A percentile compares a stretch with the other conserved stretches of the same genome.
phyloP scores from a whole-genome alignment of 2,113 vertebrate genomes.

The Takifugu flavidus region DNA sequence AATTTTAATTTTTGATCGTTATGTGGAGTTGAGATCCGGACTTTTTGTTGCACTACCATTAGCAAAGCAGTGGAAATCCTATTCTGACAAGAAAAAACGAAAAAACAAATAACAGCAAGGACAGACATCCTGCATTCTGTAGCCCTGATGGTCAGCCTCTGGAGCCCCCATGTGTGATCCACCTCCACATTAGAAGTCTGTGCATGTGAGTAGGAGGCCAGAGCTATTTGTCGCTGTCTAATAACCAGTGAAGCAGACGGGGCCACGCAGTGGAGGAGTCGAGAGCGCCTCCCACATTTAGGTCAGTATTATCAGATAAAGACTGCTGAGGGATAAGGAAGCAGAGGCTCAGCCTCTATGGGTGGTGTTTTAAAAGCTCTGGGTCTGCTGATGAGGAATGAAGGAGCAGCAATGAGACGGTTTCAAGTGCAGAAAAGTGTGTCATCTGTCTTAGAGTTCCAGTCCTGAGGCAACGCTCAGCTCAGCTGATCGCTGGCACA shows the following conservation, averaged over 20 bases:
- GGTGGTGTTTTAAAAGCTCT: conserved; percentile 1
- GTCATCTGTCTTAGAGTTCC: conserved; percentile 28
- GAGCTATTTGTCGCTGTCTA: conserved; percentile 11
- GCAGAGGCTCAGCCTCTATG: conserved; percentile 7
- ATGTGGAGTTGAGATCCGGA: too few species aligned
- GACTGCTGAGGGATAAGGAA: conserved; percentile 2
- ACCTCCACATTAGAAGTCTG: too few species aligned
- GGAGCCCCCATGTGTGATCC: too few species aligned
- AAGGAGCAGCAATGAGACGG: conserved; percentile 15
- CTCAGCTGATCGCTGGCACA: neutral
- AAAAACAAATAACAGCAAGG: too few species aligned
- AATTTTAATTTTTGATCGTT: too few species aligned
- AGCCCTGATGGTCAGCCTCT: too few species aligned
- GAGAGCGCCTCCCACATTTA: conserved; percentile 3
- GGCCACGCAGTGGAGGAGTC: neutral
- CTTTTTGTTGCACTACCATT: too few species aligned
- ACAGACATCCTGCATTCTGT: too few species aligned
- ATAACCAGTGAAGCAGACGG: conserved; percentile 6
- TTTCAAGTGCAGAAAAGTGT: conserved; percentile 24
- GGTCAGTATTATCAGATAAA: conserved; percentile 14
- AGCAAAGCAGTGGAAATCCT: too few species aligned
- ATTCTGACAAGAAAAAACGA: too few species aligned
- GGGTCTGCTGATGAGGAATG: neutral
- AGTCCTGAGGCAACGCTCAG: neutral
- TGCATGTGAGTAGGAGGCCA: neutral